Base-by-base conservation (phyloP, 2,797 vertebrate species). In the Helarctos malayanus region DNA sequence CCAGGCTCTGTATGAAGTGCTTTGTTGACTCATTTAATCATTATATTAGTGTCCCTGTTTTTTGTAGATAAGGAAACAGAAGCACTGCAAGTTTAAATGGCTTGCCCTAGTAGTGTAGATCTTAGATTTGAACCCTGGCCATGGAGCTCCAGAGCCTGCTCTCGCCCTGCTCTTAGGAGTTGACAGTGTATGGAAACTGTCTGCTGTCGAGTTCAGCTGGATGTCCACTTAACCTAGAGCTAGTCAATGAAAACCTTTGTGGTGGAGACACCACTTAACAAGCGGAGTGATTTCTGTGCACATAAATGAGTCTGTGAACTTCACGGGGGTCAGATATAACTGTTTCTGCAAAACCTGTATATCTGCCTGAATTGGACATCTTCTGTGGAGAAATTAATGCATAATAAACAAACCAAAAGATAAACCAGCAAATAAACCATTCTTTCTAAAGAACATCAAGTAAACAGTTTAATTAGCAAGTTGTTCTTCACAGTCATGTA, bases 321-420 rank as follows among this genome's bases (percentile, higher is more conserved):
- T 90, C 41, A 79, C 25, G 54, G 29, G 57, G 27, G 71, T 75
- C 75, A 75, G 63, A 80, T 52, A 38, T 4, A 69, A 83, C 13
- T 79, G n/a, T 68, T 94, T 91, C 71, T 85, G 89, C 32, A 89
- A 80, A 92, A 75, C n/a, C 41, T 75, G 11, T 85, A 14, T 71
- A 83, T 94, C 13, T 68, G 14, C 45, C 56, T 35, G 45, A 76
- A 52, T 69, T 89, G 84, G 45, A 80, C 21, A 68, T 92, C 65
- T 75, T 81, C 56, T 75, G 18, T 75, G 59, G 41, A 81, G 45
- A 76, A 68, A 81, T 59, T 81, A 52, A 59, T 85, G 23, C 41
- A 59, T 69, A 89, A 76, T 59, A 94, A 91, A 85, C 71, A 80
- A 83, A 86, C 15, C 57, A 92, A 80, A 94, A 75, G 41, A 81